Conservation (phyloP, 2,797 vertebrate genomes). For the Brachyalestes nurse region DNA sequence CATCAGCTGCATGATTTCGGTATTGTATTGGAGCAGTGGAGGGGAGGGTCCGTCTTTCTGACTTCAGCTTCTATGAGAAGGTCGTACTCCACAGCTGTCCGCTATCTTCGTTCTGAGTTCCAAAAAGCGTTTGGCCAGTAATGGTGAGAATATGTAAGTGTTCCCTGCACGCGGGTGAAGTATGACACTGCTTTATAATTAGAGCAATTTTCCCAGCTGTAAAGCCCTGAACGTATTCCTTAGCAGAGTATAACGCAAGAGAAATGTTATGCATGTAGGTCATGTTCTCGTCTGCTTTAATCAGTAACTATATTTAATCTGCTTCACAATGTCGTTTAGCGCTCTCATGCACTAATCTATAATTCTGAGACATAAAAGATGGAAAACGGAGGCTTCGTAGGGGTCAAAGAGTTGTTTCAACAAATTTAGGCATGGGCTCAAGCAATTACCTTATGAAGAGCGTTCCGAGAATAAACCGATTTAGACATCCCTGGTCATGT, state of each 20-base stretch:
- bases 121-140: constrained; percentile 69
- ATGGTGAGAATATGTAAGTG: constrained; percentile 62
- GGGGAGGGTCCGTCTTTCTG: constrained; percentile 19
- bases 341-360: constrained; percentile 63
- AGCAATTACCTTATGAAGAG: constrained; percentile 46
- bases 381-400: constrained; percentile 59
- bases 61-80: background rate
- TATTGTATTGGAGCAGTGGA: constrained; percentile 24
- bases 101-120: constrained; percentile 17
- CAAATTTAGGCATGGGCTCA: constrained; percentile 49
- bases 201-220: constrained; percentile 79
- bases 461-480: background rate
- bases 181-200: constrained; percentile 77
- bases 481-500: background rate
- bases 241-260: constrained; percentile 72
- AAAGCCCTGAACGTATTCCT: constrained; percentile 74
- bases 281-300: constrained; percentile 84
- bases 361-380: constrained; percentile 74
- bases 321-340: constrained; percentile 76
- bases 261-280: constrained; percentile 84
- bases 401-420: constrained; percentile 22
- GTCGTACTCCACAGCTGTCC: constrained; percentile 27
- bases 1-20: constrained; percentile 52
- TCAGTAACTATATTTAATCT: constrained; percentile 85
- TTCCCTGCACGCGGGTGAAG: constrained; percentile 74